Conservation (phyloP, 1,140 invertebrate species). For the Tyrophagus putrescentiae region DNA sequence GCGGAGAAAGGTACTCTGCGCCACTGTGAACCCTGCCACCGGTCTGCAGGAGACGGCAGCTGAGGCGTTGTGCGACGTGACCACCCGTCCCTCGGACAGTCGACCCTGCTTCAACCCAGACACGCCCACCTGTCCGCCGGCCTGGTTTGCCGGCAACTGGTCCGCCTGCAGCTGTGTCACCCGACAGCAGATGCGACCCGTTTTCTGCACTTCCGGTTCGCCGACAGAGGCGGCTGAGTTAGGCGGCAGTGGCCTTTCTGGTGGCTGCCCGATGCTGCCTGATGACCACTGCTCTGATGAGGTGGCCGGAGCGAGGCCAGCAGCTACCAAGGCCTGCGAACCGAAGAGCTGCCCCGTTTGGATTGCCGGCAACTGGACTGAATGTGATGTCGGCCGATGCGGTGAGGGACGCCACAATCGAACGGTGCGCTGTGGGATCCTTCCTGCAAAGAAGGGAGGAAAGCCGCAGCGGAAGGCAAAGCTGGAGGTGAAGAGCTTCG, state of each 20-base stretch:
- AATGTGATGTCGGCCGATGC: conserved; percentile 48
- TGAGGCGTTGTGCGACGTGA: conserved; percentile 57
- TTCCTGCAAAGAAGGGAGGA: no score
- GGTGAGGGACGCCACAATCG: conserved; percentile 49
- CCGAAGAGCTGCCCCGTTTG: conserved; percentile 55
- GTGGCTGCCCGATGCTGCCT: conserved; percentile 46
- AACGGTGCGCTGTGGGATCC: conserved; percentile 31
- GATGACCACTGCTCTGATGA: conserved; percentile 53
- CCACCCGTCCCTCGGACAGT: conserved; percentile 47
- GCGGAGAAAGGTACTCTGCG: conserved; percentile 43
- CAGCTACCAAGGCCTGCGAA: not conserved
- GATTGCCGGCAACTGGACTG: conserved; percentile 32
- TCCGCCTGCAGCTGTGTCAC: conserved; percentile 58
- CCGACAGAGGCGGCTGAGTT: no score
- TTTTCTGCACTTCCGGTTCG: conserved; percentile 62
- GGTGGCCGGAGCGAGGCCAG: conserved; percentile 38
- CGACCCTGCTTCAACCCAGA: conserved; percentile 55
- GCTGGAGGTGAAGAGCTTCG: no score
- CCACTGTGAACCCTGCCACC: conserved; percentile 27
- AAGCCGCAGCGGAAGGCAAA: no score
- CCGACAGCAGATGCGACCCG: conserved; percentile 46
- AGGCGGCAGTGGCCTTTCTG: conserved; percentile 31
- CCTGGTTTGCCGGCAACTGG: conserved; percentile 68
- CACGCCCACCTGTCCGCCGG: conserved; percentile 56
- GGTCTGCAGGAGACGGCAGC: conserved; percentile 48